Evolutionary conservation across 2,888 invertebrate genomes (phyloP), one percentile per base, ranked within the genome.

Genomic region (Limnephilus auricula): DNA sequence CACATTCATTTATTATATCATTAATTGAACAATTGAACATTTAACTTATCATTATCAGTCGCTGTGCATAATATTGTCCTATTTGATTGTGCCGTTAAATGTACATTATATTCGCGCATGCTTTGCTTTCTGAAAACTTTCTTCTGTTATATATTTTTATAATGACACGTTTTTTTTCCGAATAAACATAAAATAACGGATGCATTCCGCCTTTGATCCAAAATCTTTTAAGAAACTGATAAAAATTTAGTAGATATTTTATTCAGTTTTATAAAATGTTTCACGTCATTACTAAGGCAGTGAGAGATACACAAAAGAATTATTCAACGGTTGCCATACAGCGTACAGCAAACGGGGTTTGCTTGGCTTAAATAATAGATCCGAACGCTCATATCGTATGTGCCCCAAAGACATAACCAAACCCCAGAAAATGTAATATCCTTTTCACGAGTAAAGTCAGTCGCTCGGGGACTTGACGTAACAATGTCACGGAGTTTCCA

Each of bases 241-340:
- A 25, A 65, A 65, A 65, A n/a, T 65, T 6, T 9, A 5, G n/a
- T 65, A 50, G 50, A 50, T 50, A 65, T 65, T 65, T 65, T 65
- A 65, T 65, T 65, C 25, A 65, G 65, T 65, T 65, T 25, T 25
- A 65, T 65, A 25, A 65, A 65, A 65, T n/a, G 65, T 65, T 25
- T 9, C 65, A 65, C 1, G 25, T 25, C 65, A 65, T 65, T 65
- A 65, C 3, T 65, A 9, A 50, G 25, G 65, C 25, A 25, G 65
- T 65, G 25, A 65, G 65, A 65, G 65, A 25, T 65, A 80, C 32
- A 80, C 31, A 80, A 80, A 79, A 80, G 80, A 80, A 80, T 80
- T 80, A 80, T 80, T 80, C 18, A 80, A 80, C 31, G 30, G 80
- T 80, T 31, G 31, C 32, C 32, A 32, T 32, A 31, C 65, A 65